Evolutionary conservation across 1,140 invertebrate genomes (phyloP).

Genomic region (Pectinophora gossypiella): DNA sequence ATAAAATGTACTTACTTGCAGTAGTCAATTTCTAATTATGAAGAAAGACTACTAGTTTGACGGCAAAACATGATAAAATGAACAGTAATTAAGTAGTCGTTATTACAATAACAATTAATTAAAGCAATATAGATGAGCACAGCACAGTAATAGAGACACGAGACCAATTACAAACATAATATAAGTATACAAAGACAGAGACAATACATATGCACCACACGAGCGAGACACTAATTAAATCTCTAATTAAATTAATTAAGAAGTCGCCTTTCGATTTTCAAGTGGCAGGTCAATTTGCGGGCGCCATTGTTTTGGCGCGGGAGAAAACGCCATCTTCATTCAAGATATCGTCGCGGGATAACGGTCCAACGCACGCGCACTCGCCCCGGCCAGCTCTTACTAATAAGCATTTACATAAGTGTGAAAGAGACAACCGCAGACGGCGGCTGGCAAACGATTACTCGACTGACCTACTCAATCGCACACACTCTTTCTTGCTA

Average conservation of each 20-base stretch:
- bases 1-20: no score
- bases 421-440: constrained; percentile 34
- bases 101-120: no score
- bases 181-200: no score
- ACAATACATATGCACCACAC: background rate
- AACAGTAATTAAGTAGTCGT: no score
- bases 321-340: constrained; percentile 72
- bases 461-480: constrained; percentile 74
- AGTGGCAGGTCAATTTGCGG: constrained; percentile 43
- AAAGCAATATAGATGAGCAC: no score
- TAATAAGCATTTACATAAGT: background rate
- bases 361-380: constrained; percentile 58
- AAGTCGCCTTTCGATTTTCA: constrained; percentile 59
- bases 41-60: no score
- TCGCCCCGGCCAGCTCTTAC: constrained; percentile 27
- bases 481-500: constrained; percentile 65
- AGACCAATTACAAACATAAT: no score
- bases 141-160: no score
- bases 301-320: constrained; percentile 67
- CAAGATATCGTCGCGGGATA: constrained; percentile 68
- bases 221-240: constrained; percentile 27
- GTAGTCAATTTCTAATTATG: no score
- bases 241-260: constrained; percentile 48
- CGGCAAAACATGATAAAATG: no score
- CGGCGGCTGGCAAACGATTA: constrained; percentile 55